Evolutionary conservation across 1,140 invertebrate species (phyloP), one percentile per base, ranked within the genome.

Genomic region (Drosophila sturtevanti): DNA sequence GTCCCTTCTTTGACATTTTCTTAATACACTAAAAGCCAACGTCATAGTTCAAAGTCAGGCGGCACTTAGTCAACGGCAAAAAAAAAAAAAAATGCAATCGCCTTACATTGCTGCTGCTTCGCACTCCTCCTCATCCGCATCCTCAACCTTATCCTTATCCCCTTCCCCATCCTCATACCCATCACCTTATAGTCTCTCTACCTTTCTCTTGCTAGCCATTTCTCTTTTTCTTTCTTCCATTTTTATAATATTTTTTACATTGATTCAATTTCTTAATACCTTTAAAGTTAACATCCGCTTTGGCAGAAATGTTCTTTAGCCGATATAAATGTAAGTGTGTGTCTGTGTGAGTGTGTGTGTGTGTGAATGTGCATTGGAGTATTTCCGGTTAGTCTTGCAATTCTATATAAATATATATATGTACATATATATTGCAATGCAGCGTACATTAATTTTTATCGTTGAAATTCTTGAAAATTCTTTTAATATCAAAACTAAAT

Each of bases 201-300:
- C 10, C 18, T 35, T 55, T 54, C 22, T n/a, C 44, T 18, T 1
- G 35, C 18, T 41, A 37, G 24, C 51, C 22, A 34, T 38, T 35
- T 63, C 48, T 63, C 71, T 78, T 59, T 6, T 31, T 31, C 7
- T 31, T 1, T 31, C 4, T 24, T 2, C 27, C n/a, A n/a, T 77
- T 75, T 48, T 34, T 86, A 73, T 75, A 81, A 85, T 75, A 85
- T 87, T 89, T 89, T 87, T 75, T 64, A 89, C 79, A 80, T 89
- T 87, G 84, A 87, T 87, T 87, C 80, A 87, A 87, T 84, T 89
- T 87, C 84, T 87, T 89, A 89, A 87, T 89, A 87, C 77, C 84
- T 89, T 87, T 89, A 87, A 48, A 87, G 82, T 89, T 89, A 79
- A 87, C 82, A 87, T 87, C 82, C 82, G 82, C 79, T 79, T 89